Conservation (phyloP, 2,797 vertebrate genomes). For the Melanotaenia nigrans region DNA sequence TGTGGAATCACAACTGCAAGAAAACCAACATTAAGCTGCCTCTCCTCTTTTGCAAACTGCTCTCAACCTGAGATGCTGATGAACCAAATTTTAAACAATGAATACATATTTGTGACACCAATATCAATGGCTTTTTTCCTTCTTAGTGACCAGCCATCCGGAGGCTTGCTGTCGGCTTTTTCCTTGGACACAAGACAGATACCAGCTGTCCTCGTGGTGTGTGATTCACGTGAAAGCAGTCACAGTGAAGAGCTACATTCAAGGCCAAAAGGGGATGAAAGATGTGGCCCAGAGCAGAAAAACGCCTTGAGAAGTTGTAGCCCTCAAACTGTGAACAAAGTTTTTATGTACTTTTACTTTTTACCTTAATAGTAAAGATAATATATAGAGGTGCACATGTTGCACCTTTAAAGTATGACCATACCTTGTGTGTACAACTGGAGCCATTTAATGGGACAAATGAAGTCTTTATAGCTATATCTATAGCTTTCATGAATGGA, state of each 20-base stretch:
- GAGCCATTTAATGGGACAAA: background rate
- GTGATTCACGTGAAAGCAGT: conserved; percentile 23
- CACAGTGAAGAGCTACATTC: conserved; percentile 22
- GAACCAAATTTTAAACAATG: background rate
- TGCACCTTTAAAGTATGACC: too few species aligned
- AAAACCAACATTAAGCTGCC: background rate
- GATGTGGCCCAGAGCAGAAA: conserved; percentile 3
- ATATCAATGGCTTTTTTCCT: background rate
- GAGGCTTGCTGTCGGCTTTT: background rate
- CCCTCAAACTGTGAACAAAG: too few species aligned
- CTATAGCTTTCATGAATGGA: too few species aligned
- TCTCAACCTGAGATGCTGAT: background rate
- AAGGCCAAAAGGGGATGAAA: conserved; percentile 26
- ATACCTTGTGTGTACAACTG: background rate
- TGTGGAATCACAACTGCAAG: background rate
- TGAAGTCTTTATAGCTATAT: background rate
- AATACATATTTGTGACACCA: background rate
- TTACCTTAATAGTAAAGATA: too few species aligned
- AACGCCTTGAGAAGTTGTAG: too few species aligned
- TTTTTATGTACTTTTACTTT: too few species aligned
- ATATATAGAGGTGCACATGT: too few species aligned
- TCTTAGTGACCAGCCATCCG: background rate
- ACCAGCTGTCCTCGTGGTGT: conserved; percentile 12
- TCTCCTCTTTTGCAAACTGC: background rate
- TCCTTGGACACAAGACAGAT: conserved; percentile 25